phyloP scores from a whole-genome alignment of 1,140 invertebrate genomes.

The Temnothorax curvispinosus region DNA sequence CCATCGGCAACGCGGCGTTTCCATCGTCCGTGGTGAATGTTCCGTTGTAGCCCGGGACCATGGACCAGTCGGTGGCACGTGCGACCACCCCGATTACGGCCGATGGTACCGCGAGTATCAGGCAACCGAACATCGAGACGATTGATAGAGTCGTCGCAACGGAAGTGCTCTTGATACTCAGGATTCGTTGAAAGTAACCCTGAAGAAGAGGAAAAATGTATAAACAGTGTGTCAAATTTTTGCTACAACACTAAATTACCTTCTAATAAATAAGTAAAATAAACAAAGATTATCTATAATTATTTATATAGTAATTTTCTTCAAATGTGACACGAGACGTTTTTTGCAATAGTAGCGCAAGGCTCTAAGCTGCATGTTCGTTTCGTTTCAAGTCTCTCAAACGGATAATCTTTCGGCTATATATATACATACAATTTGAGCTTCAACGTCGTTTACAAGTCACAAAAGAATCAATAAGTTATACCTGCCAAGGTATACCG shows the following conservation, averaged over 20 bases:
- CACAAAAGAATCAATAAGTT: conserved; percentile 20
- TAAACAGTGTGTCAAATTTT: background rate
- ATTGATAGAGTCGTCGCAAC: conserved; percentile 91
- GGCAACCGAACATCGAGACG: conserved; percentile 90
- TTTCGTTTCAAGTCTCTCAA: background rate
- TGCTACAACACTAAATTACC: background rate
- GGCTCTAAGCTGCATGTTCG: background rate
- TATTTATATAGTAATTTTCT: background rate
- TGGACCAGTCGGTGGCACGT: conserved; percentile 89
- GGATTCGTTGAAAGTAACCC: conserved; percentile 94
- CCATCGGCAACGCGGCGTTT: conserved; percentile 90
- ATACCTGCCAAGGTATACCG: conserved; percentile 94
- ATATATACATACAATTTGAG: background rate
- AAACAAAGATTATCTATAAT: background rate
- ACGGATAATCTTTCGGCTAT: background rate
- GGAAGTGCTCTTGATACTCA: conserved; percentile 90
- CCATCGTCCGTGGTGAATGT: conserved; percentile 85
- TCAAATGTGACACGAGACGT: background rate
- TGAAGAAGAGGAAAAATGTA: conserved; percentile 77
- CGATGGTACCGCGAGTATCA: conserved; percentile 91
- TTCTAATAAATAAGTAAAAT: background rate
- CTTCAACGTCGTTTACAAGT: background rate
- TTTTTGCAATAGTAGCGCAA: background rate
- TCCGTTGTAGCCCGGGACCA: conserved; percentile 83
- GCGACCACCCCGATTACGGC: conserved; percentile 92